Evolutionary conservation across 2,888 invertebrate species (phyloP).

Genomic region (Apodemia duryi): DNA sequence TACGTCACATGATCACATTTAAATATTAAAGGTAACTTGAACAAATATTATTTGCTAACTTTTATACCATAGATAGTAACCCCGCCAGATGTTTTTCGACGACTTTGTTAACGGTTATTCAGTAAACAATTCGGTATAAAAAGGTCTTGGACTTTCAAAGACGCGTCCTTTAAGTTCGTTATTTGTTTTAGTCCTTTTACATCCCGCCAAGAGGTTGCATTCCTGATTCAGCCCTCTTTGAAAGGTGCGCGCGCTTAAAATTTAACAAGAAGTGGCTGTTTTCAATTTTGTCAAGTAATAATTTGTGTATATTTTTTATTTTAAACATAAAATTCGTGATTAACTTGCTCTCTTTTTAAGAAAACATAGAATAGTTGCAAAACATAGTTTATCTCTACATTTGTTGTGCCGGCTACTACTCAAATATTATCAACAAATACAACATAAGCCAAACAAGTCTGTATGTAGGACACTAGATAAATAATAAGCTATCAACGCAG

Average conservation of each 20-base stretch:
- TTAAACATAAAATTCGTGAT: neutral
- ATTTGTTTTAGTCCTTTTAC: constrained; percentile 58
- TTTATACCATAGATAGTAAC: neutral
- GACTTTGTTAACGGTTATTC: constrained; percentile 6
- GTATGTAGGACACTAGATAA: constrained; percentile 61
- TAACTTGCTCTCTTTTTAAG: neutral
- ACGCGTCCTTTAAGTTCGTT: constrained; percentile 59
- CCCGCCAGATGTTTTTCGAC: constrained; percentile 9
- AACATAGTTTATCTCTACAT: constrained; percentile 1
- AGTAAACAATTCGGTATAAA: constrained; percentile 21
- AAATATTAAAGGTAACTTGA: neutral
- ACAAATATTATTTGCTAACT: neutral
- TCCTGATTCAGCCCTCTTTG: constrained; percentile 41
- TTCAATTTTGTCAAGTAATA: neutral
- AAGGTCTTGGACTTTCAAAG: constrained; percentile 56
- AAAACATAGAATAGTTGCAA: neutral
- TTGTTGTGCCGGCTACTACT: constrained; percentile 18
- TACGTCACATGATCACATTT: neutral
- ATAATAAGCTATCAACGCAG: constrained; percentile 52
- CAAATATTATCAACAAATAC: constrained; percentile 10
- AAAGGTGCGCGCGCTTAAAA: constrained; percentile 12
- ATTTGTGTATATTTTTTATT: neutral
- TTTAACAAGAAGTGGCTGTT: neutral
- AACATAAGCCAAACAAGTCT: constrained; percentile 34
- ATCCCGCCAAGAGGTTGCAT: constrained; percentile 65